phyloP scores from a whole-genome alignment of 2,888 invertebrate genomes.

The Heliconius charithonia region DNA sequence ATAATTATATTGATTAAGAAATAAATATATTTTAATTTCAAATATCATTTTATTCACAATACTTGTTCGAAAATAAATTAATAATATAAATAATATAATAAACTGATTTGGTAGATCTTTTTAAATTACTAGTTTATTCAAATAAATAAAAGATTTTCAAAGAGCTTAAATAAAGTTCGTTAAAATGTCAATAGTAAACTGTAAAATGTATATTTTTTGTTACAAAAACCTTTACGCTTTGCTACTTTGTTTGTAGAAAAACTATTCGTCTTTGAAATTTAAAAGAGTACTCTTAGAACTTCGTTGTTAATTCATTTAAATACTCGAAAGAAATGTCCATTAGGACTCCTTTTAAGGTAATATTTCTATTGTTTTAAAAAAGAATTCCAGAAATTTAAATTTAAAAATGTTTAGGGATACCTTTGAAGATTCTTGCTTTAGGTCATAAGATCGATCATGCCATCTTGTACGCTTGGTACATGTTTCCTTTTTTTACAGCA shows the following conservation, averaged over 20 bases:
- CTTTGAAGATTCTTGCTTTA: not conserved
- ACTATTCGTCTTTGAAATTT: conserved; percentile 10
- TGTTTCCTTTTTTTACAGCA: no score
- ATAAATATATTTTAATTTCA: no score
- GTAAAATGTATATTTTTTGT: conserved; percentile 2
- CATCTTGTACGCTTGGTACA: no score
- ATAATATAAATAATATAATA: no score
- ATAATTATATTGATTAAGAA: no score
- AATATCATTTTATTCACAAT: no score
- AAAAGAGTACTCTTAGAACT: conserved; percentile 9
- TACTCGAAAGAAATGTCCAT: conserved; percentile 11
- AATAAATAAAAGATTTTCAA: not conserved
- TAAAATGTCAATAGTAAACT: not conserved
- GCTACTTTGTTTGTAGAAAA: conserved; percentile 4
- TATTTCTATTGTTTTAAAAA: conserved; percentile 6
- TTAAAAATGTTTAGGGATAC: not conserved
- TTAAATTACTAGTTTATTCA: no score
- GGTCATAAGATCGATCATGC: not conserved
- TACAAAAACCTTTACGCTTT: not conserved
- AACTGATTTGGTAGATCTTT: no score
- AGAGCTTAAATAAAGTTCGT: not conserved
- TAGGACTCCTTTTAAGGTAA: not conserved
- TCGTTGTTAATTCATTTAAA: conserved; percentile 10
- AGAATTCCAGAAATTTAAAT: not conserved
- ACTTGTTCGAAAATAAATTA: no score